Base-by-base conservation (phyloP, 2,888 invertebrate genomes). In the Gasteruption jaculator region DNA sequence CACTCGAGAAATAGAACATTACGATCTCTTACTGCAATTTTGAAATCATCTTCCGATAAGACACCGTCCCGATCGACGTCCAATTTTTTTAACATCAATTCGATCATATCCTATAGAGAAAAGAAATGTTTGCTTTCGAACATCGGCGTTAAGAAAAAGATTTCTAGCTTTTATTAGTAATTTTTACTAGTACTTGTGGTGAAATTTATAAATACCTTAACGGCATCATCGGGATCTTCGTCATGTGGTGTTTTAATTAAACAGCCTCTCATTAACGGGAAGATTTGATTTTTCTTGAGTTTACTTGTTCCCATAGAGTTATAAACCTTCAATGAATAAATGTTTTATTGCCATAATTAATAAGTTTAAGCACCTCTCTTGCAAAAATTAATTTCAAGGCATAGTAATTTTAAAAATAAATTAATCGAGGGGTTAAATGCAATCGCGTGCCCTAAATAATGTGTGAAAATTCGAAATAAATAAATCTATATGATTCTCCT, bases 161-260 rank as follows among this genome's bases (percentile, higher is more conserved):
- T n/a, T n/a, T n/a, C n/a, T n/a, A n/a, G n/a, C n/a, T n/a, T n/a
- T n/a, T 27, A 21, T 26, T 31, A 6, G 5, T 22, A n/a, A 40
- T 29, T 41, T 34, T n/a, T n/a, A 8, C 24, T 27, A 26, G 22
- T 19, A 6, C 25, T 36, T 8, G 22, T 20, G 18, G 15, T 18
- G 8, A 21, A 31, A 38, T 41, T 20, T 22, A 12, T 30, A 35
- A 16, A 48, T 46, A 69, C 70, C 49, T 63, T 77, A 7, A 79
- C 75, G 8, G 76, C 76, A 57, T 82, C 81, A 46, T 81, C 81
- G 0, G 77, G 76, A 56, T 82, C 80, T 57, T 81, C 81, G 46
- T 81, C 80, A 18, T 70, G 62, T 6, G 68, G 72, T 36, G 68
- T 56, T 52, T 69, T 74, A 42, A 74, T 72, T 38, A 74, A 46